phyloP scores from a whole-genome alignment of 2,113 vertebrate species.

The Oryzias javanicus region DNA sequence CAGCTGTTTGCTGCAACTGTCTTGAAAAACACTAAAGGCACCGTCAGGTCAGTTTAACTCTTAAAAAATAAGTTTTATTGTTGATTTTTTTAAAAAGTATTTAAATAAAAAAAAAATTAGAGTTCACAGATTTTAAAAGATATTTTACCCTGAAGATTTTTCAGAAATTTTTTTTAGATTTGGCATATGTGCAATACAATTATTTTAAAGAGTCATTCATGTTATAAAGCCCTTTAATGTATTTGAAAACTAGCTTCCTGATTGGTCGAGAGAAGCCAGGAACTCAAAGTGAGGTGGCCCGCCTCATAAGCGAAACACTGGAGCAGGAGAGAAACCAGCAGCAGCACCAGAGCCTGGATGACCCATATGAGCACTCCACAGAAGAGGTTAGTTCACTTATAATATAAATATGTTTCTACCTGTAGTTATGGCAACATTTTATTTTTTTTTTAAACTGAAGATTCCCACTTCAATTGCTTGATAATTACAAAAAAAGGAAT shows the following conservation, averaged over 20 bases:
- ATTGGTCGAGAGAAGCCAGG: constrained; percentile 93
- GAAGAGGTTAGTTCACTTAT: constrained; percentile 73
- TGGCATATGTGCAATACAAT: too few relatives aligned
- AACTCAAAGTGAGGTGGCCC: constrained; percentile 88
- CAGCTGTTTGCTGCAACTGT: constrained; percentile 92
- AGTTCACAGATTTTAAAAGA: too few relatives aligned
- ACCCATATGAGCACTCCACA: constrained; percentile 82
- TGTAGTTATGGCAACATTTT: too few relatives aligned
- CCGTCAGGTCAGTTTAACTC: constrained; percentile 79
- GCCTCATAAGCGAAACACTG: constrained; percentile 90
- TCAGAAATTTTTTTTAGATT: too few relatives aligned
- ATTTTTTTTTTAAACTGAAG: neutral
- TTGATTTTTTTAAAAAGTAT: too few relatives aligned
- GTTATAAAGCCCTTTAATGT: neutral
- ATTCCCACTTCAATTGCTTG: neutral
- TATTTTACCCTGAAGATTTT: too few relatives aligned
- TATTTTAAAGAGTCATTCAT: constrained; percentile 9
- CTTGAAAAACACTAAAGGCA: constrained; percentile 92
- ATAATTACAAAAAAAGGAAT: neutral
- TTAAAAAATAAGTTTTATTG: too few relatives aligned
- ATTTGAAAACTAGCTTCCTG: constrained; percentile 77
- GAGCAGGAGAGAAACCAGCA: constrained; percentile 87
- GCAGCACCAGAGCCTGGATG: constrained; percentile 77
- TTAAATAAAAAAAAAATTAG: too few relatives aligned
- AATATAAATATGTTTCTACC: too few relatives aligned